These are phyloP conservation scores for Phyllostomus discolor DNA, from an alignment of 2,113 vertebrate genomes.

Conservation along the genomic window DNA sequence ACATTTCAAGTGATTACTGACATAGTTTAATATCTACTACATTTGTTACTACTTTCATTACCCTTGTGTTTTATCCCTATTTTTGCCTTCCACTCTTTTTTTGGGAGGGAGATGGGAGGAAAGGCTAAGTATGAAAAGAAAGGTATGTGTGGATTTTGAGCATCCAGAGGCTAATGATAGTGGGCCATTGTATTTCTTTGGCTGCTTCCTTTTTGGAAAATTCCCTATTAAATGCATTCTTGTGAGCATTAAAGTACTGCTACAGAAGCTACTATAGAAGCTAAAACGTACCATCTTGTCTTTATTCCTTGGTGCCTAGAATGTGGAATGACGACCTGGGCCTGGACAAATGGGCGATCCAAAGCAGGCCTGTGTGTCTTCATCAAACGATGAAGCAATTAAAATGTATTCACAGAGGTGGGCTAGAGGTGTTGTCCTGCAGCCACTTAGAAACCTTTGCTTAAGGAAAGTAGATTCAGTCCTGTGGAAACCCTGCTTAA, in stretches of 20 bases:
- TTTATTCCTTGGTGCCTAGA: not conserved
- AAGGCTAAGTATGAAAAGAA: not conserved
- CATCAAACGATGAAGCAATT: not conserved
- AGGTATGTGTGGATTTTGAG: not conserved
- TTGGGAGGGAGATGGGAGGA: not conserved
- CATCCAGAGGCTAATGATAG: not conserved
- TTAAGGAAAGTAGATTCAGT: not conserved
- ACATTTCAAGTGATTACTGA: not conserved
- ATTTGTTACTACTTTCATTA: not conserved
- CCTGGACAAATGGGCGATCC: not conserved
- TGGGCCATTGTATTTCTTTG: not conserved
- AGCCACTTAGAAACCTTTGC: not conserved
- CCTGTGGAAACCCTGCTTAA: not conserved
- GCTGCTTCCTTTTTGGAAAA: not conserved
- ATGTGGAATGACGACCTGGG: not conserved
- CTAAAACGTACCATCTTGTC: not conserved
- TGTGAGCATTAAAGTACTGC: not conserved
- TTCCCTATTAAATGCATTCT: not conserved
- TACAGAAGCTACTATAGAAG: not conserved
- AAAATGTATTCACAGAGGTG: not conserved
- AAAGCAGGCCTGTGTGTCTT: not conserved
- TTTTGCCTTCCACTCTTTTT: not conserved
- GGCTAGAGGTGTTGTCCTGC: not conserved
- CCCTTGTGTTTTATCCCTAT: not conserved
- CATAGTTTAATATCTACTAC: not conserved